Evolutionary conservation across 2,113 vertebrate genomes (phyloP), one percentile per base, ranked within the genome.

Genomic region (Butastur rufipennis): DNA sequence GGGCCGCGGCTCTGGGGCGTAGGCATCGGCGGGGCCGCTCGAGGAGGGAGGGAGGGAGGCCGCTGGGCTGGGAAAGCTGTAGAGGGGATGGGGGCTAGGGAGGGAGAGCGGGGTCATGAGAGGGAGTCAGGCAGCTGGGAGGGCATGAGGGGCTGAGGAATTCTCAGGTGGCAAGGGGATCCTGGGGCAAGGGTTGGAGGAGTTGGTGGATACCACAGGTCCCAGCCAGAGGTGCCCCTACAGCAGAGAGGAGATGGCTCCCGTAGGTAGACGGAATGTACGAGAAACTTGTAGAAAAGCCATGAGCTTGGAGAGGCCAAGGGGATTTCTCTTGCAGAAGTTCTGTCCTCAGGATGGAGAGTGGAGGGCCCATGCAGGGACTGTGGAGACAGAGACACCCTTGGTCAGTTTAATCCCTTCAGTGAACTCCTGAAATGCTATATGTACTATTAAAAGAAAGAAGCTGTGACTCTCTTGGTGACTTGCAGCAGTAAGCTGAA

Each of bases 21-120:
- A 10, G 2, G 1, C 16, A 9, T 47, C 3, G 1, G 11, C 0
- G 0, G 18, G 8, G 9, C 27, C 0, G 1, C 11, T 34, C 19
- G 4, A 9, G 29, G n/a, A 74, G 9, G 19, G 47, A 55, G 40
- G 2, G 47, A 55, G 40, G 16, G 45, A 10, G 1, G 2, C 10
- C 0, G 3, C 31, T 1, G 4, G 38, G 14, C 42, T 70, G 29
- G 26, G 25, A 67, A 26, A 27, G 11, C 19, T 45, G 32, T 25
- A 58, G 72, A 50, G 4, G 9, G 8, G 5, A 6, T 21, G 43
- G 14, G 3, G 34, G 10, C 2, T 15, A n/a, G 13, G 10, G 18
- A 70, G 15, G 29, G 32, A 58, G 26, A n/a, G 3, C 5, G 9
- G 18, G 16, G 5, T 42, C 11, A 8, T 52, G n/a, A 75, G n/a